Conservation (phyloP, 2,888 invertebrate species). For the Peribatodes rhomboidaria region DNA sequence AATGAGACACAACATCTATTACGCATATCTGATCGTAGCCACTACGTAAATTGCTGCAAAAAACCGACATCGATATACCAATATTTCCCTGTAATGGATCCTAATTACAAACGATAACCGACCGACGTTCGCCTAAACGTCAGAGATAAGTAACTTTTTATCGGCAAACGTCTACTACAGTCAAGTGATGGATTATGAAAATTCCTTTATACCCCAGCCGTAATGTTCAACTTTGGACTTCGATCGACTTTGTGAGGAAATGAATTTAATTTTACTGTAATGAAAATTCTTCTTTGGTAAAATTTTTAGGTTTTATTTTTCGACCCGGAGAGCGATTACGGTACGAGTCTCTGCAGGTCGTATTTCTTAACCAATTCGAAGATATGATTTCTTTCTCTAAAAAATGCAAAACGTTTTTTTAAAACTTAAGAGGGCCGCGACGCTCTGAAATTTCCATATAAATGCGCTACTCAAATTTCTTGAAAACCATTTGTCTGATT, state of each 20-base stretch:
- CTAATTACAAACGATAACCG: conserved; percentile 29
- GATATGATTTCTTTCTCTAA: too few relatives aligned
- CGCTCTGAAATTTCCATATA: too few relatives aligned
- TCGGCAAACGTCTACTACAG: conserved; percentile 47
- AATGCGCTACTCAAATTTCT: too few relatives aligned
- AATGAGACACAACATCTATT: too few relatives aligned
- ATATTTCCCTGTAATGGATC: conserved; percentile 11
- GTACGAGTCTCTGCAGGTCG: too few relatives aligned
- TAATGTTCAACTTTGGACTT: conserved; percentile 70
- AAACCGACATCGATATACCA: not conserved
- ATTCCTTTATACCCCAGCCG: conserved; percentile 74
- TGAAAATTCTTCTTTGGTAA: conserved; percentile 79
- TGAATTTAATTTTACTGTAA: conserved; percentile 80
- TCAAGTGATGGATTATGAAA: conserved; percentile 79
- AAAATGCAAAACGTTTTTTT: too few relatives aligned
- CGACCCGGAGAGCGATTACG: too few relatives aligned
- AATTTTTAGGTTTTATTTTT: conserved; percentile 53
- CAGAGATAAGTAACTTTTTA: conserved; percentile 46
- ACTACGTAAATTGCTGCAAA: not conserved
- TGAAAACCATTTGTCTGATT: too few relatives aligned
- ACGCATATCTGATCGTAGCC: too few relatives aligned
- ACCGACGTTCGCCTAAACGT: conserved; percentile 22
- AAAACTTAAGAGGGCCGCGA: too few relatives aligned
- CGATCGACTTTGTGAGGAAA: conserved; percentile 71
- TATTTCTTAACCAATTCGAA: too few relatives aligned